Base-by-base conservation (phyloP, 2,888 invertebrate genomes). In the Quadriops clusia region DNA sequence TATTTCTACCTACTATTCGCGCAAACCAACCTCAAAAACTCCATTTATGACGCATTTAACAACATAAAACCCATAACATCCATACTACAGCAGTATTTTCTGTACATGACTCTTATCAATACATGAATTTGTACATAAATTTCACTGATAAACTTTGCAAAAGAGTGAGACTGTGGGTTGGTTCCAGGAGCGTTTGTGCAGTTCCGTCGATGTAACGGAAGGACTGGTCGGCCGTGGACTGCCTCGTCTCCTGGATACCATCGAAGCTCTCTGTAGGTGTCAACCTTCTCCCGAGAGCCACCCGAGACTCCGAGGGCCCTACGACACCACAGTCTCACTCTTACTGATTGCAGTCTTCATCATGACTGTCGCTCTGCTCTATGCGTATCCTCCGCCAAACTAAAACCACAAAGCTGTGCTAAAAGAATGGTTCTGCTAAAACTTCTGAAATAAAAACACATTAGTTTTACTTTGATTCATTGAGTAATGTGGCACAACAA, bases 121-220 rank as follows among this genome's bases (percentile, higher is more conserved):
- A 18, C 18, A 18, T n/a, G n/a, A 8, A 18, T 18, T 18, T n/a
- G 18, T n/a, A 18, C 18, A 18, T n/a, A n/a, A 18, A 18, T 18
- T 29, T 29, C 17, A 20, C 29, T n/a, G n/a, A n/a, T n/a, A n/a
- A n/a, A n/a, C n/a, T n/a, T n/a, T n/a, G n/a, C n/a, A n/a, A 23
- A 27, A 36, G 51, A 57, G 56, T 60, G 61, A 61, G 61, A 60
- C 60, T 63, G 59, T 61, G 62, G 55, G 50, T 58, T 64, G 60
- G 57, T 70, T 70, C 59, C 69, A 72, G 71, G 68, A 61, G 49
- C 60, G 59, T 53, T 59, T 70, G 53, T 70, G 68, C 63, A 62
- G 62, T 56, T 61, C 64, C 52, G 64, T 68, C 44, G 69, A 69
- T 54, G 61, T 70, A 50, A 61, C 67, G 44, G 64, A 63, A 46